These are phyloP conservation scores for Momotus momota DNA, from an alignment of 2,797 vertebrate species.

Conservation along the genomic window DNA sequence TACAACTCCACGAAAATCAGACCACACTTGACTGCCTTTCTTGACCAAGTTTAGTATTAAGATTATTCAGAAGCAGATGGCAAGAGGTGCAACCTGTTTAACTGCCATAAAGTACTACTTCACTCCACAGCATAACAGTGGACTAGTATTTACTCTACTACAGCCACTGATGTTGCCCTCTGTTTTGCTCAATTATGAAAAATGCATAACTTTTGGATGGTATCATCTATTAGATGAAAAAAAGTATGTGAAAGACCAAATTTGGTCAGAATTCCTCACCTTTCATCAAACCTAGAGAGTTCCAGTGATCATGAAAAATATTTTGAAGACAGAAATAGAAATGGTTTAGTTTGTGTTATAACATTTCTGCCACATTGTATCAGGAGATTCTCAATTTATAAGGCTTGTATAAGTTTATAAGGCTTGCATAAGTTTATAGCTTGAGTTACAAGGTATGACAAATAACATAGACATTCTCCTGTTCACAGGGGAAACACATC, in stretches of 20 bases:
- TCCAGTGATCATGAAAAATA: neutral
- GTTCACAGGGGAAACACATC: fast-evolving
- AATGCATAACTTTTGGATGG: neutral
- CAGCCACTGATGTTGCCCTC: neutral
- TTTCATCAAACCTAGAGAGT: neutral
- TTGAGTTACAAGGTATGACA: neutral
- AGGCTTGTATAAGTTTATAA: neutral
- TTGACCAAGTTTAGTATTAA: neutral
- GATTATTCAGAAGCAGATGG: neutral
- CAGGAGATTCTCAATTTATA: neutral
- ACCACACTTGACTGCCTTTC: neutral
- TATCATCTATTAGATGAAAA: neutral
- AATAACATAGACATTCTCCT: neutral
- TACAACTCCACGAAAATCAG: neutral
- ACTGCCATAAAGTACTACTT: neutral
- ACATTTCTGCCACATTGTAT: neutral
- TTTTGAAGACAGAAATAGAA: neutral
- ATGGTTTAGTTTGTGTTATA: neutral
- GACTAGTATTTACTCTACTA: neutral
- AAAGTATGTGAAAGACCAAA: neutral
- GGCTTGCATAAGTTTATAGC: neutral
- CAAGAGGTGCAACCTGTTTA: neutral
- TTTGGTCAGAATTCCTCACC: neutral
- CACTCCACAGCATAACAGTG: neutral
- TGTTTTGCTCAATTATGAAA: neutral